phyloP scores from a whole-genome alignment of 2,797 vertebrate species.

The Otus scops region DNA sequence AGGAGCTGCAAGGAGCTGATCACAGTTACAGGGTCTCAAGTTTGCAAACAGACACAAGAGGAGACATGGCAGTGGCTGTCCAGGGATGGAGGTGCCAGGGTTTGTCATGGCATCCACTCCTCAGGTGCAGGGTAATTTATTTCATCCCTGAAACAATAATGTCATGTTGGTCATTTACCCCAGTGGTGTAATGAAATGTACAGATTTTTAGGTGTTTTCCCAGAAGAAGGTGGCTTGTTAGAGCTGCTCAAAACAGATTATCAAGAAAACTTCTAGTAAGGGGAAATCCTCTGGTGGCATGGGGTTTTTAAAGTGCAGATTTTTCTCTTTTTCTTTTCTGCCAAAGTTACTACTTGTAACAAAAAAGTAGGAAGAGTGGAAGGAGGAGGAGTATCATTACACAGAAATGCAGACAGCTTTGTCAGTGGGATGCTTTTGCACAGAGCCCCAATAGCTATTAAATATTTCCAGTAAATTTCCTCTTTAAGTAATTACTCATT shows the following conservation, averaged over 20 bases:
- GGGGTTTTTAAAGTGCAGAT: neutral
- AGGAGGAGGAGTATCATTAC: neutral
- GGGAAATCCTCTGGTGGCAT: neutral
- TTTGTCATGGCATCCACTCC: neutral
- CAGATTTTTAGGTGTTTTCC: neutral
- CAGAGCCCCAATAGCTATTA: constrained; percentile 1
- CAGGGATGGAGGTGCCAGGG: accelerated
- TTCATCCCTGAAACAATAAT: neutral
- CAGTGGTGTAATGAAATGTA: neutral
- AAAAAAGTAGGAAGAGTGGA: neutral
- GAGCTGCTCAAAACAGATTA: neutral
- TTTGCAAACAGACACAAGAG: neutral
- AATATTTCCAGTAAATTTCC: constrained; percentile 59
- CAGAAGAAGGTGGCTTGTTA: neutral
- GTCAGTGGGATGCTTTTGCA: neutral
- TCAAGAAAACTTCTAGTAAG: neutral
- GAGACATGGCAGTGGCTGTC: accelerated
- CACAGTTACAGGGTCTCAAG: neutral
- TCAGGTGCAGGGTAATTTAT: neutral
- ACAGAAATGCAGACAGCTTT: neutral
- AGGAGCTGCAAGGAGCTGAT: neutral
- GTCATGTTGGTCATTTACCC: neutral
- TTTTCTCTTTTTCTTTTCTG: neutral
- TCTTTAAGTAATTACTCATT: neutral
- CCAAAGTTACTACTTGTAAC: neutral